A percentile compares a stretch with the other conserved stretches of the same genome.
phyloP scores from a whole-genome alignment of 2,113 vertebrate genomes.

The Centropus unirufus region DNA sequence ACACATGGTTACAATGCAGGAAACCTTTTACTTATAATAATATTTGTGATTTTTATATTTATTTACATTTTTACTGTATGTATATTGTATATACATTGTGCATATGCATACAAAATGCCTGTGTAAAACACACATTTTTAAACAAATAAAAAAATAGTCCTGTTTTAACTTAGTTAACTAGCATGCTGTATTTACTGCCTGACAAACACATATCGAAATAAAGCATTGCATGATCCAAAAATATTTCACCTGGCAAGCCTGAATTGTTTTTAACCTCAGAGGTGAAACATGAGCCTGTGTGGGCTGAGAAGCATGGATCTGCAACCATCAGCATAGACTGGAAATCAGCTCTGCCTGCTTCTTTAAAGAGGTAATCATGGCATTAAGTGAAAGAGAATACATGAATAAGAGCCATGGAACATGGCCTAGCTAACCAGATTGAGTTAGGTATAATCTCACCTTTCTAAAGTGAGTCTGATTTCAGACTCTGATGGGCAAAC shows the following conservation, averaged over 20 bases:
- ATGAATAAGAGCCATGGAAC: background rate
- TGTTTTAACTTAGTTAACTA: background rate
- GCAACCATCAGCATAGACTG: background rate
- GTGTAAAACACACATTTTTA: background rate
- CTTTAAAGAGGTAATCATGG: background rate
- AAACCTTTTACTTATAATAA: background rate
- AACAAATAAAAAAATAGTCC: background rate
- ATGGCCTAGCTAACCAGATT: background rate
- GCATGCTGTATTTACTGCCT: background rate
- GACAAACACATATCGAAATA: background rate
- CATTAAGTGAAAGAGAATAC: background rate
- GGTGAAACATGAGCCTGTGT: background rate
- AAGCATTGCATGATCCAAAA: background rate
- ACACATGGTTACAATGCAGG: background rate
- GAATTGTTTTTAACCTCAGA: background rate
- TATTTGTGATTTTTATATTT: background rate
- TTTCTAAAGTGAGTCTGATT: background rate
- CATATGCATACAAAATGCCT: background rate
- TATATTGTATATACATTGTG: background rate
- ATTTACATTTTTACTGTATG: background rate
- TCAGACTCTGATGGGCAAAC: background rate
- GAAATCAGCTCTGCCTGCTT: background rate
- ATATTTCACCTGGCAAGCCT: background rate
- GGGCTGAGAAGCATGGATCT: background rate
- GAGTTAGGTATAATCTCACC: background rate